These are phyloP conservation scores for Acleris sparsana DNA, from an alignment of 2,888 invertebrate species.

Conservation along the genomic window DNA sequence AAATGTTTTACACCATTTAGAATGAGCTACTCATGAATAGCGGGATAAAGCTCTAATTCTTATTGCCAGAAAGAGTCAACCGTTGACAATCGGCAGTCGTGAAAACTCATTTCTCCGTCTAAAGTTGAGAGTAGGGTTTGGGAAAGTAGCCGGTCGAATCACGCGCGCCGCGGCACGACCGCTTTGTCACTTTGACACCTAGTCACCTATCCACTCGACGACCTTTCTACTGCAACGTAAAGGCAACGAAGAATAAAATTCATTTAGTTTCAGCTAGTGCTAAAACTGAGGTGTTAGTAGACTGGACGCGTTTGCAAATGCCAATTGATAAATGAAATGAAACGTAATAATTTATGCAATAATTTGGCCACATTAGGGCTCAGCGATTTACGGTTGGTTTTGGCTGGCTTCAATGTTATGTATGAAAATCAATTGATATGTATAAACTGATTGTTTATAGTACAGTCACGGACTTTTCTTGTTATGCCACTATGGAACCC, in stretches of 20 bases:
- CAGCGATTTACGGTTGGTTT: too few species aligned
- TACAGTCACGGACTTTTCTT: too few species aligned
- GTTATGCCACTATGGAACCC: too few species aligned
- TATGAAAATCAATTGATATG: too few species aligned
- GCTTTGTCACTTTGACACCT: constrained; percentile 43
- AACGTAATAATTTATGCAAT: too few species aligned
- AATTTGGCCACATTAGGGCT: too few species aligned
- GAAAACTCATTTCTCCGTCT: constrained; percentile 36
- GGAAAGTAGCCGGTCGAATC: constrained; percentile 48
- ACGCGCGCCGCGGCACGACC: constrained; percentile 53
- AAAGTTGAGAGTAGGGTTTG: constrained; percentile 43
- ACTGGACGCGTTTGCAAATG: too few species aligned
- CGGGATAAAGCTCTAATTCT: constrained; percentile 18
- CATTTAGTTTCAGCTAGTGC: background rate
- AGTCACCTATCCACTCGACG: constrained; percentile 41
- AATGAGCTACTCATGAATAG: background rate
- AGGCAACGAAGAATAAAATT: background rate
- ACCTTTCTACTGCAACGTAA: constrained; percentile 29
- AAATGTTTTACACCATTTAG: too few species aligned
- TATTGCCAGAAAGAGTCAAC: constrained; percentile 24
- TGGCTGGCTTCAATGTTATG: too few species aligned
- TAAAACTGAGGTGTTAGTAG: too few species aligned
- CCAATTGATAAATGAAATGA: too few species aligned
- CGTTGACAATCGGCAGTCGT: constrained; percentile 31
- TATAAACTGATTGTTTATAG: too few species aligned